Evolutionary conservation across 1,140 invertebrate species (phyloP).

Genomic region (Galendromus occidentalis): DNA sequence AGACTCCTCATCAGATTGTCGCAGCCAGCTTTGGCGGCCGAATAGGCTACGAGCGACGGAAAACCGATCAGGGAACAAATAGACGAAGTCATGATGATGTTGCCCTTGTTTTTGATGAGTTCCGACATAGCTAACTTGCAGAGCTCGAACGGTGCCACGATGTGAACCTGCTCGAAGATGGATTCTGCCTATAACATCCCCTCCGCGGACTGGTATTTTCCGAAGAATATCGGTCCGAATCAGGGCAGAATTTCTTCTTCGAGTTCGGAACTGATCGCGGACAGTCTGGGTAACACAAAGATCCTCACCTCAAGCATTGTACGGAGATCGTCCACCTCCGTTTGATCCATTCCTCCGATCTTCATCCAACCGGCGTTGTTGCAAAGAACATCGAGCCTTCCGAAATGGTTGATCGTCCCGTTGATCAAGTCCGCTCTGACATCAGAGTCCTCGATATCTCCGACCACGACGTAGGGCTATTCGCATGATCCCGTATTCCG

Average conservation of each 20-base stretch:
- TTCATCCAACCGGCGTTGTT: constrained; percentile 3
- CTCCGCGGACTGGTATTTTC: too few relatives aligned
- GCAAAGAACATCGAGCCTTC: not conserved
- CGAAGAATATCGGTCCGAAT: too few relatives aligned
- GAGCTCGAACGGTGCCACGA: not conserved
- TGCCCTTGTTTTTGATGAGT: not conserved
- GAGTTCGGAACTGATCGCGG: too few relatives aligned
- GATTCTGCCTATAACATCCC: too few relatives aligned
- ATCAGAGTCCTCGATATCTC: not conserved
- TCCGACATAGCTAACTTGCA: not conserved
- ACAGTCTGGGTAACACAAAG: too few relatives aligned
- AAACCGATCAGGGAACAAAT: not conserved
- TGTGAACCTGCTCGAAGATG: not conserved
- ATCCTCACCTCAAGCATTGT: not conserved
- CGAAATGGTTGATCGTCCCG: not conserved
- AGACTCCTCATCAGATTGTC: not conserved
- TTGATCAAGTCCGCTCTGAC: not conserved
- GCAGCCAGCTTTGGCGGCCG: not conserved
- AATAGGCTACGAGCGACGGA: not conserved
- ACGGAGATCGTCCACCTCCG: not conserved
- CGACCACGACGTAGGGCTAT: not conserved
- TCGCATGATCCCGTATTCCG: too few relatives aligned
- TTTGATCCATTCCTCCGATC: not conserved
- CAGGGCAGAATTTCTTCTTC: too few relatives aligned
- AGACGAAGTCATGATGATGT: not conserved